A percentile compares a stretch with the other conserved stretches of the same genome.
Evolutionary conservation across 2,113 vertebrate species (phyloP).

Genomic region (Poecilia latipinna): DNA sequence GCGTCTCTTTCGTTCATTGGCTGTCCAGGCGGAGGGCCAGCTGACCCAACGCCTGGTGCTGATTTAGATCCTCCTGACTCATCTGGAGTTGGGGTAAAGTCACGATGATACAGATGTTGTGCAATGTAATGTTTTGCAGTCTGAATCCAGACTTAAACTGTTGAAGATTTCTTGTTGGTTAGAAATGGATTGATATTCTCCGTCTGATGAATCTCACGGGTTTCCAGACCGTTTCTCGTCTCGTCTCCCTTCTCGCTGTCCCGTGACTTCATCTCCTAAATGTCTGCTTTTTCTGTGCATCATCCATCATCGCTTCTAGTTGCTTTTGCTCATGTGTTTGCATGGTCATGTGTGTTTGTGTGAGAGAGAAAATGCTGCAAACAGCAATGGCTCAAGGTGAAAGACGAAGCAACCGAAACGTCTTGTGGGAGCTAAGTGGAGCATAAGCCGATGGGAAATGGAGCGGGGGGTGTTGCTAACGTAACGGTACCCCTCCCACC

Average conservation of each 20-base stretch:
- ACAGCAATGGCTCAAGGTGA: slow-evolving; percentile 46
- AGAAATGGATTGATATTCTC: background rate
- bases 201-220: background rate
- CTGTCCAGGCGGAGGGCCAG: slow-evolving; percentile 26
- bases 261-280: slow-evolving; percentile 31
- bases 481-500: slow-evolving; percentile 30
- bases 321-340: slow-evolving; percentile 11
- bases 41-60: slow-evolving; percentile 26
- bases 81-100: background rate
- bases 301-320: slow-evolving; percentile 39
- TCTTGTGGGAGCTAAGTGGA: slow-evolving; percentile 57
- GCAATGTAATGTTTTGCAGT: background rate
- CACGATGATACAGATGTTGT: background rate
- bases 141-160: background rate
- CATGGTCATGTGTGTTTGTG: slow-evolving; percentile 13
- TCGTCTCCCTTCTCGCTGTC: slow-evolving; percentile 3
- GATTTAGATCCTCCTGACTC: slow-evolving; percentile 9
- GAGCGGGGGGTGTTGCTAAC: slow-evolving; percentile 63
- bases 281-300: slow-evolving; percentile 23
- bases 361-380: background rate
- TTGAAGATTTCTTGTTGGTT: background rate
- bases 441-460: slow-evolving; percentile 59
- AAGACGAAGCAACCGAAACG: slow-evolving; percentile 13
- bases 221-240: slow-evolving; percentile 1
- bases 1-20: slow-evolving; percentile 5